Conservation (phyloP, 2,113 vertebrate genomes). For the Pachyramphus minor region DNA sequence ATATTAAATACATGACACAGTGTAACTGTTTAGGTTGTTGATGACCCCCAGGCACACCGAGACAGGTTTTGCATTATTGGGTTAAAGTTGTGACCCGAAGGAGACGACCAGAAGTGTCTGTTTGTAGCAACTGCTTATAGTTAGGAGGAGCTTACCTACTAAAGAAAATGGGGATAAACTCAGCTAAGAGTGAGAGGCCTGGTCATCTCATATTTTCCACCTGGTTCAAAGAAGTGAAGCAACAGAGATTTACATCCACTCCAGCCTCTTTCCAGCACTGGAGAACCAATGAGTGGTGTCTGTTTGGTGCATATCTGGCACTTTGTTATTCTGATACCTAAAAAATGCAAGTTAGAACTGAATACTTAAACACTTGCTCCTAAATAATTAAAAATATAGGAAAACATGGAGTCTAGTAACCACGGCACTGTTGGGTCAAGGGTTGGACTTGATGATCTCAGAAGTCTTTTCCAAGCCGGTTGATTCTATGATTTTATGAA, state of each 20-base stretch:
- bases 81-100: background rate
- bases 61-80: background rate
- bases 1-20: background rate
- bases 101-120: background rate
- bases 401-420: background rate
- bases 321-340: background rate
- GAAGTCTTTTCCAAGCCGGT: too few relatives aligned
- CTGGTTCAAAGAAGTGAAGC: background rate
- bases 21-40: background rate
- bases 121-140: background rate
- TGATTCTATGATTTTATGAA: too few relatives aligned
- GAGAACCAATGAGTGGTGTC: background rate
- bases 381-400: background rate
- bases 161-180: background rate
- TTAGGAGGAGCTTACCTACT: background rate
- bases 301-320: background rate
- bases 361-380: background rate
- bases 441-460: too few relatives aligned
- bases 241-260: background rate
- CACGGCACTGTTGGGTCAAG: too few relatives aligned
- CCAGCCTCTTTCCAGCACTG: background rate
- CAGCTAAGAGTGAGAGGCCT: background rate
- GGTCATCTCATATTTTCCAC: background rate
- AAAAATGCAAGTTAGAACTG: background rate
- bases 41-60: background rate